Evolutionary conservation across 2,797 vertebrate genomes (phyloP).

Genomic region (Eurystomus glaucurus): DNA sequence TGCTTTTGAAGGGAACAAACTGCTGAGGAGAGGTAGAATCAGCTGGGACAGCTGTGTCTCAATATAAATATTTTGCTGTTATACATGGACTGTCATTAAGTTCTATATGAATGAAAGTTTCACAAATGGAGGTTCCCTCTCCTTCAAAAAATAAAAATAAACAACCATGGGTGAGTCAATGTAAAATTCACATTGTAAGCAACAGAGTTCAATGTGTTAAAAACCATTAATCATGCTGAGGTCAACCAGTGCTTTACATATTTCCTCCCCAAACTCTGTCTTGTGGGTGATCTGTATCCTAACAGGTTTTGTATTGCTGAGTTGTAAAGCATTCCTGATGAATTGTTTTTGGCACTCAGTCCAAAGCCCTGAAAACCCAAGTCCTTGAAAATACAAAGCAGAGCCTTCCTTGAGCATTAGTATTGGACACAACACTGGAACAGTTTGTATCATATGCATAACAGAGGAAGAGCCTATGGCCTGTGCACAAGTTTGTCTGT

Average conservation of each 20-base stretch:
- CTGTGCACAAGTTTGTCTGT: not conserved
- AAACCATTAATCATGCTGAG: slow-evolving; percentile 86
- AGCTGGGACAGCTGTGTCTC: not conserved
- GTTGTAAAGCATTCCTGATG: slow-evolving; percentile 86
- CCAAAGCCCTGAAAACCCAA: slow-evolving; percentile 84
- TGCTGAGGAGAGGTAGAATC: slow-evolving; percentile 15
- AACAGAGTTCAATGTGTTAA: slow-evolving; percentile 81
- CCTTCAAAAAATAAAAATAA: slow-evolving; percentile 64
- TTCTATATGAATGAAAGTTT: slow-evolving; percentile 8
- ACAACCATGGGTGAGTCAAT: slow-evolving; percentile 45
- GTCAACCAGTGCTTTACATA: slow-evolving; percentile 76
- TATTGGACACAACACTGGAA: slow-evolving; percentile 78
- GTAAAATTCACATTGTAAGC: slow-evolving; percentile 51
- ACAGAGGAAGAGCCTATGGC: not conserved
- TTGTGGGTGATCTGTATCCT: slow-evolving; percentile 81
- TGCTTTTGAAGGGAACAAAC: slow-evolving; percentile 4
- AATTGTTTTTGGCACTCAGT: slow-evolving; percentile 86
- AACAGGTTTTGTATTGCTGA: slow-evolving; percentile 82
- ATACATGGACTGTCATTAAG: slow-evolving; percentile 4
- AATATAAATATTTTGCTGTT: slow-evolving; percentile 51
- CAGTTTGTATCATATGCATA: slow-evolving; percentile 73
- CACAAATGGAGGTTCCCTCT: not conserved
- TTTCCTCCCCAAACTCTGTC: slow-evolving; percentile 79
- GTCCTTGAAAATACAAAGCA: slow-evolving; percentile 85
- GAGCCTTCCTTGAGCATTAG: slow-evolving; percentile 79